phyloP scores from a whole-genome alignment of 2,888 invertebrate species.

The Helleia helle region DNA sequence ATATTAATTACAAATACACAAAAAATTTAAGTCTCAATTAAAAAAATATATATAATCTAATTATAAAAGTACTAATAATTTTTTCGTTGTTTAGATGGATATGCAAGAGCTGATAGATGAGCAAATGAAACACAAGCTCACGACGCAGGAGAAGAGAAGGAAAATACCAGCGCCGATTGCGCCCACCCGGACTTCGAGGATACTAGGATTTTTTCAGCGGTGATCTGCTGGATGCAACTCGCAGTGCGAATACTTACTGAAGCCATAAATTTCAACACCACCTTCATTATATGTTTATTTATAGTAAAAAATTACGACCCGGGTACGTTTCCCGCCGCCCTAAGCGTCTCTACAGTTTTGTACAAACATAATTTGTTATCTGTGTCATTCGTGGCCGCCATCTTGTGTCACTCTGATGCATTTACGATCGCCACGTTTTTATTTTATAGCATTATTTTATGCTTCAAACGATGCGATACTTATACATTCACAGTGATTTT shows the following conservation, averaged over 20 bases:
- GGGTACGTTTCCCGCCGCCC: constrained; percentile 34
- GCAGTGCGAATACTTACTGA: constrained; percentile 30
- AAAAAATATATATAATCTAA: too few species aligned
- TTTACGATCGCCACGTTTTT: constrained; percentile 32
- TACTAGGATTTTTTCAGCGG: constrained; percentile 70
- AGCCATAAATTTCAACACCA: constrained; percentile 43
- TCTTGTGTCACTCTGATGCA: constrained; percentile 35
- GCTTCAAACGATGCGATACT: constrained; percentile 51
- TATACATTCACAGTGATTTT: constrained; percentile 58
- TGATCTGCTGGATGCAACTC: constrained; percentile 55
- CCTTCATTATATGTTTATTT: constrained; percentile 41
- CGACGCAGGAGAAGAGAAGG: constrained; percentile 74
- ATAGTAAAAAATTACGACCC: constrained; percentile 40
- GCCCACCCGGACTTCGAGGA: constrained; percentile 47
- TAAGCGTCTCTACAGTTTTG: constrained; percentile 34
- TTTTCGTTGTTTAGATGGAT: constrained; percentile 93
- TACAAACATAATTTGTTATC: constrained; percentile 32
- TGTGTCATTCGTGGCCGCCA: constrained; percentile 33
- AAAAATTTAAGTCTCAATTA: too few species aligned
- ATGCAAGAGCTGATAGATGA: constrained; percentile 94
- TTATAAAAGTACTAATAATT: too few species aligned
- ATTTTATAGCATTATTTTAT: constrained; percentile 41
- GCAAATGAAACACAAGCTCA: constrained; percentile 90
- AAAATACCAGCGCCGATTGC: constrained; percentile 55
- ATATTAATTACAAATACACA: too few species aligned